These are phyloP conservation scores for Scrobipalpa atriplicella DNA, from an alignment of 2,888 invertebrate genomes.

Conservation along the genomic window DNA sequence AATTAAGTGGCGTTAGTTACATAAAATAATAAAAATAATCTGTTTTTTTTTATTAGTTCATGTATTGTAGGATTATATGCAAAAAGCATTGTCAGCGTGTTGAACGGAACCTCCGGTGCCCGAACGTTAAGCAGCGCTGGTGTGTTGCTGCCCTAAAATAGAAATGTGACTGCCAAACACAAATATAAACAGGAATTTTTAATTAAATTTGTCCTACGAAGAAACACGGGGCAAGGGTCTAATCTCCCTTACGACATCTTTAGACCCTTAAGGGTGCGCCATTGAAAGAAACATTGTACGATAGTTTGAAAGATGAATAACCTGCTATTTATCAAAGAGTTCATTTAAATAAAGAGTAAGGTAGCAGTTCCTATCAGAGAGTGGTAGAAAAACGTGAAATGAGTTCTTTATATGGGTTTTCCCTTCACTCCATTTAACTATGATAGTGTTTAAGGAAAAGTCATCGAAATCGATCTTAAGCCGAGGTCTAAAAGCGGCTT, in stretches of 20 bases:
- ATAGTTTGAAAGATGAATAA: slow-evolving; percentile 3
- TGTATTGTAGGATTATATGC: no score
- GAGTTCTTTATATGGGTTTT: no score
- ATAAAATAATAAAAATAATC: no score
- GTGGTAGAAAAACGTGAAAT: neutral
- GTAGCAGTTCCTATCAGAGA: neutral
- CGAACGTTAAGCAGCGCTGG: neutral
- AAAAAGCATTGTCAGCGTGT: no score
- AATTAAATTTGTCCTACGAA: neutral
- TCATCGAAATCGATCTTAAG: no score
- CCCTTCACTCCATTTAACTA: no score
- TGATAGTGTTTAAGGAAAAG: no score
- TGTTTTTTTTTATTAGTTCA: no score
- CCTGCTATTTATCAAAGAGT: neutral
- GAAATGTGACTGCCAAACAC: neutral
- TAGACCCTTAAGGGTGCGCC: neutral
- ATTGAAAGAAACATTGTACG: neutral
- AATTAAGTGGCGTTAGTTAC: no score
- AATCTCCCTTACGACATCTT: neutral
- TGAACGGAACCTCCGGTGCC: no score
- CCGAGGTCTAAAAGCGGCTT: no score
- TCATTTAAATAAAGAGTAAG: neutral
- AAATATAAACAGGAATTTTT: neutral
- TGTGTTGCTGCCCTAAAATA: no score
- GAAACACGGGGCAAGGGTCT: neutral